Conservation (phyloP, 2,888 invertebrate species). For the Pristionchus arcanus region DNA sequence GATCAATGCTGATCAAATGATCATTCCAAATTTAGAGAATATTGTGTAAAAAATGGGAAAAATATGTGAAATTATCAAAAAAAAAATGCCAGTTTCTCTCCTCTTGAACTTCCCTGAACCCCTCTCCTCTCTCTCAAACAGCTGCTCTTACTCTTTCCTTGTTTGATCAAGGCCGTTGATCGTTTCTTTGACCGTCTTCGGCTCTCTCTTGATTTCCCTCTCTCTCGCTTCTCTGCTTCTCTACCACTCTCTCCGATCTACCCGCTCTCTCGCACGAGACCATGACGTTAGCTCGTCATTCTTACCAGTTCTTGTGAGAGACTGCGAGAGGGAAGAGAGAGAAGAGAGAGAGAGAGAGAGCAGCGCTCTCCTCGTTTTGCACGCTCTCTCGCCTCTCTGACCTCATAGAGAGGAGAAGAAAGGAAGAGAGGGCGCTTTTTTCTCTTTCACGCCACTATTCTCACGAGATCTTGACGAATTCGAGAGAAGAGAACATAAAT, state of each 20-base stretch:
- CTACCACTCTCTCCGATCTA: not conserved
- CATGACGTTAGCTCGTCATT: slow-evolving; percentile 28
- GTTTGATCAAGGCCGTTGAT: slow-evolving; percentile 22
- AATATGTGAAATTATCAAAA: too few relatives aligned
- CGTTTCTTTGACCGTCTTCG: not conserved
- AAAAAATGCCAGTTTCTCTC: not conserved
- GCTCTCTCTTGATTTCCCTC: not conserved
- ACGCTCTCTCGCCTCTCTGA: not conserved
- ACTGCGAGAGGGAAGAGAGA: too few relatives aligned
- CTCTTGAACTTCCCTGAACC: not conserved
- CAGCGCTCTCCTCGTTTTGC: not conserved
- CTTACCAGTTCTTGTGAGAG: slow-evolving; percentile 39
- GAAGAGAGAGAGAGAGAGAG: not conserved
- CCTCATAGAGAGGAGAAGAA: not conserved
- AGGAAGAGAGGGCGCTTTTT: not conserved
- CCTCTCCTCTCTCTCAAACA: not conserved
- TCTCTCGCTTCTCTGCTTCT: not conserved
- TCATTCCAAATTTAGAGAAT: too few relatives aligned
- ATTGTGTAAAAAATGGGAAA: too few relatives aligned
- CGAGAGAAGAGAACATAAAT: not conserved
- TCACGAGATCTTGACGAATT: not conserved
- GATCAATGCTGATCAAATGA: too few relatives aligned
- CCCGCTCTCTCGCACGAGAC: not conserved
- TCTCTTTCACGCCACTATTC: too few relatives aligned
- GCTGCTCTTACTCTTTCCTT: not conserved